phyloP scores from a whole-genome alignment of 2,797 vertebrate species.

The Platyrinchus mystaceus region DNA sequence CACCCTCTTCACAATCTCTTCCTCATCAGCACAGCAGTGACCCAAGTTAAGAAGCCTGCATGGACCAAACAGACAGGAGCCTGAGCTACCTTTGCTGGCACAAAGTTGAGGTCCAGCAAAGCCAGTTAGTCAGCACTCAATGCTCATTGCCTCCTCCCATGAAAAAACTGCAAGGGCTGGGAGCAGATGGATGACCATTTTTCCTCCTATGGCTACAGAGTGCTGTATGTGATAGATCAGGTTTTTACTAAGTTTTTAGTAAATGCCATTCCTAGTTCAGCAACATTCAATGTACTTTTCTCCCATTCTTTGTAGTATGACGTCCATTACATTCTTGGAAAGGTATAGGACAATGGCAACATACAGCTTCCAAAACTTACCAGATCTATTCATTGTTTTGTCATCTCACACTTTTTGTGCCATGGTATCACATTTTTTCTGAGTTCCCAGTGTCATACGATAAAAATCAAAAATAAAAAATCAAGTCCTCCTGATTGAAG shows the following conservation, averaged over 20 bases:
- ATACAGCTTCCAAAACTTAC: not conserved
- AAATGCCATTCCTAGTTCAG: not conserved
- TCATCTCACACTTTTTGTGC: not conserved
- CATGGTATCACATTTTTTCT: accelerated
- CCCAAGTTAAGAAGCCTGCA: not conserved
- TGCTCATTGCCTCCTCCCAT: not conserved
- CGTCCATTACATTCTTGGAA: not conserved
- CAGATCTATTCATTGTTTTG: not conserved
- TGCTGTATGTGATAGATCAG: not conserved
- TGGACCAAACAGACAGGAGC: not conserved
- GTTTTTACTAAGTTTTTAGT: not conserved
- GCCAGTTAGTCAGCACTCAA: not conserved
- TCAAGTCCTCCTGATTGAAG: not conserved
- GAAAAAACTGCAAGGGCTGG: not conserved
- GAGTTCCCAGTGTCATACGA: not conserved
- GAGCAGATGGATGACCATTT: not conserved
- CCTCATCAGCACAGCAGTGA: not conserved
- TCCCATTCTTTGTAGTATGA: not conserved
- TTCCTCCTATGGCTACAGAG: not conserved
- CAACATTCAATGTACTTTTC: not conserved
- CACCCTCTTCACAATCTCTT: not conserved
- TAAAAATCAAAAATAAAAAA: not conserved
- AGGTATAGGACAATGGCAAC: not conserved
- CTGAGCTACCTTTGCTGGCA: not conserved
- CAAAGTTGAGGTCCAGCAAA: not conserved